Percentiles rank a stretch among this genome's conserved stretches.
These are phyloP conservation scores for Lobophora halterata DNA, from an alignment of 2,888 invertebrate genomes.

Conservation along the genomic window DNA sequence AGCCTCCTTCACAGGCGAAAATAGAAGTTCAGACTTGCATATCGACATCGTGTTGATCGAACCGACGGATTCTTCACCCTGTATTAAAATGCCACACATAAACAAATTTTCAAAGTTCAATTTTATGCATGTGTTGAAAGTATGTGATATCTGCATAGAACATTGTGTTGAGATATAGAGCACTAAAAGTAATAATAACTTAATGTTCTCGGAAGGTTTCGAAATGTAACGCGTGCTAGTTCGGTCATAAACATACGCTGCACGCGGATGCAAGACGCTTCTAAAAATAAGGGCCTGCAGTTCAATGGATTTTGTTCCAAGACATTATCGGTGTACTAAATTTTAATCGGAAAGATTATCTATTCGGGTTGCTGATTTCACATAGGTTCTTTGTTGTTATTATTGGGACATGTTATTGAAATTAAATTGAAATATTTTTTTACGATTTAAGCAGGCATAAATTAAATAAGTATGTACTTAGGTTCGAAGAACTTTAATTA, in stretches of 20 bases:
- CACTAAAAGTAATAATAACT: constrained; percentile 38
- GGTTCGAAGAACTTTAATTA: too few species aligned
- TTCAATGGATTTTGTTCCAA: constrained; percentile 36
- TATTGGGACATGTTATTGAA: too few species aligned
- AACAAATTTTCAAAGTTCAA: neutral
- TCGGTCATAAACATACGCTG: constrained; percentile 72
- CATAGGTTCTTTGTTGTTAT: neutral
- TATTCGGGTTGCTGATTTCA: constrained; percentile 1
- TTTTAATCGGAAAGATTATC: constrained; percentile 19
- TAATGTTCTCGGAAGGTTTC: constrained; percentile 63
- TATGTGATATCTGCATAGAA: constrained; percentile 14
- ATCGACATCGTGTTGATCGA: constrained; percentile 92
- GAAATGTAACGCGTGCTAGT: constrained; percentile 60
- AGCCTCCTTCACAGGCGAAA: constrained; percentile 93
- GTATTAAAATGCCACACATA: constrained; percentile 13
- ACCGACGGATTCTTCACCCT: constrained; percentile 88
- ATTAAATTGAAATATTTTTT: too few species aligned
- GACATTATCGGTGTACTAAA: constrained; percentile 25
- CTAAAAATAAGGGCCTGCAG: constrained; percentile 56
- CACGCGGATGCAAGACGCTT: constrained; percentile 59
- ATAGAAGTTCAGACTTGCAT: constrained; percentile 94
- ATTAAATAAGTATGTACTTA: too few species aligned
- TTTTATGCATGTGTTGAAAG: constrained; percentile 14
- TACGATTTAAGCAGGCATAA: too few species aligned
- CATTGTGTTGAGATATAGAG: constrained; percentile 23